Conservation (phyloP, 2,797 vertebrate genomes). For the Syngnathus rostellatus region DNA sequence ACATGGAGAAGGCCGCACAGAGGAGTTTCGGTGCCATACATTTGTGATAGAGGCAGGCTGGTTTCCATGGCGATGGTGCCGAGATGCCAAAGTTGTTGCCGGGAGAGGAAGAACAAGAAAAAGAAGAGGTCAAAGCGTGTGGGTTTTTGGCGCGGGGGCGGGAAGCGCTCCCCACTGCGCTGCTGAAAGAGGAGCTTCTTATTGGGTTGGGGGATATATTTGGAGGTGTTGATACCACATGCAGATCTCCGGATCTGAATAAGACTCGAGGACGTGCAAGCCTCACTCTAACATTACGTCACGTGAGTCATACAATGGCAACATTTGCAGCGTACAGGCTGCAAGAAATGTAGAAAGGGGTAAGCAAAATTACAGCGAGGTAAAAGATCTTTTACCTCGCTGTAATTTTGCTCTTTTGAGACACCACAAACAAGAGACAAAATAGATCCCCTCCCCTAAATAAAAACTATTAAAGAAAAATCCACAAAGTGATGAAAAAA, state of each 20-base stretch:
- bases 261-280: neutral
- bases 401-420: too few species aligned
- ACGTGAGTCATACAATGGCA: too few species aligned
- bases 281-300: neutral
- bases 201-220: neutral
- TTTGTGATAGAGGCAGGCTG: conserved; percentile 14
- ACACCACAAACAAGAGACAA: too few species aligned
- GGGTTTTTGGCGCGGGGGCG: conserved; percentile 7
- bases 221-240: conserved; percentile 1
- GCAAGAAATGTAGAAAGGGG: too few species aligned
- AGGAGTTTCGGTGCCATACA: conserved; percentile 10
- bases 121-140: conserved; percentile 18
- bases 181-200: neutral
- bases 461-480: too few species aligned
- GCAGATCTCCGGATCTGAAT: neutral
- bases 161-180: neutral
- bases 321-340: too few species aligned
- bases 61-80: conserved; percentile 52
- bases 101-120: conserved; percentile 26
- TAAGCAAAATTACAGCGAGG: too few species aligned
- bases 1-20: conserved; percentile 11
- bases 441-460: too few species aligned
- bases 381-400: too few species aligned
- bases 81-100: conserved; percentile 45
- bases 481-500: too few species aligned